Conservation (phyloP, 2,113 vertebrate species). For the Gavia stellata region DNA sequence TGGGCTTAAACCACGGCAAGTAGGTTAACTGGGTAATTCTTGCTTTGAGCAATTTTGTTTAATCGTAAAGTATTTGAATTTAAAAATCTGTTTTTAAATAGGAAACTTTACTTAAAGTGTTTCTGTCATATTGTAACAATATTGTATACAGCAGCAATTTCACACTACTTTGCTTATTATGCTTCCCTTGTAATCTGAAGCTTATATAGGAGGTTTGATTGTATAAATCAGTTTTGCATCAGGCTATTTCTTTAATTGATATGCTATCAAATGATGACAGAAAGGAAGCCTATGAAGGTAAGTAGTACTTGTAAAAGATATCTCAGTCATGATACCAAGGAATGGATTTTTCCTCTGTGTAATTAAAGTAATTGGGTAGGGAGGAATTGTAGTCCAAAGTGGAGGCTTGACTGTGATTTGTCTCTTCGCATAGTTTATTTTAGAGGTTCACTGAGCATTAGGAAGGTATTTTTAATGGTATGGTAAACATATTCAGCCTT, state of each 20-base stretch:
- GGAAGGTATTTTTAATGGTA: not conserved
- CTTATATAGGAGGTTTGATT: not conserved
- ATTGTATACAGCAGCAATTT: not conserved
- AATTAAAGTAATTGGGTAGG: not conserved
- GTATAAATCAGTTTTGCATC: not conserved
- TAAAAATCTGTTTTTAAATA: not conserved
- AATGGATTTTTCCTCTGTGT: not conserved
- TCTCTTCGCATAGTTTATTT: not conserved
- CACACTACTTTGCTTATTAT: not conserved
- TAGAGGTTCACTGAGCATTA: slow-evolving; percentile 16
- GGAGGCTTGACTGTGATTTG: not conserved
- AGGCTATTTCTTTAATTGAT: not conserved
- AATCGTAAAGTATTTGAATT: not conserved
- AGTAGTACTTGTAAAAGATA: not conserved
- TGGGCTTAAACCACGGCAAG: no score
- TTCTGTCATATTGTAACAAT: not conserved
- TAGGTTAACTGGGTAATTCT: not conserved
- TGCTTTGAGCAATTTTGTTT: not conserved
- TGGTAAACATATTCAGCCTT: not conserved
- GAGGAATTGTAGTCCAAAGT: not conserved
- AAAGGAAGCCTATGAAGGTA: not conserved
- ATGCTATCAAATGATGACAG: not conserved
- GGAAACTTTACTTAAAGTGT: not conserved
- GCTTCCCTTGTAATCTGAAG: not conserved
- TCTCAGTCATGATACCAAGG: not conserved